Percentiles rank a stretch among this genome's conserved stretches.
phyloP scores from a whole-genome alignment of 2,113 vertebrate species.

The Agelaius phoeniceus region DNA sequence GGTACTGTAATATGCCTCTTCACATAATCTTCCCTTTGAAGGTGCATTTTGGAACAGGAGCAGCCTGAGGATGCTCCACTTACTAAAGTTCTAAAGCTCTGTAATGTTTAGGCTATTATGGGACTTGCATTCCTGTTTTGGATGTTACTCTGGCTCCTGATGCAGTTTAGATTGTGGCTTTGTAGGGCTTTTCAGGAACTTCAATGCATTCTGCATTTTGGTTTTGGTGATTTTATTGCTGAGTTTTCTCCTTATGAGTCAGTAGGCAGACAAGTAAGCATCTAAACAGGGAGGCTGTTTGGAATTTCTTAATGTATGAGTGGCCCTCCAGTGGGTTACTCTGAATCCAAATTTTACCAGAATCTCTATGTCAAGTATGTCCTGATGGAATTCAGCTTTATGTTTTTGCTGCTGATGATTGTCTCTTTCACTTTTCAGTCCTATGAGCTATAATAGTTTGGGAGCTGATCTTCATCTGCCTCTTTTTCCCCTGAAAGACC shows the following conservation, averaged over 20 bases:
- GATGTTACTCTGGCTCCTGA: not conserved
- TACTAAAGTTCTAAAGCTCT: not conserved
- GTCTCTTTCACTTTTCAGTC: not conserved
- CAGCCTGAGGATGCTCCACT: not conserved
- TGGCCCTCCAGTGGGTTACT: not conserved
- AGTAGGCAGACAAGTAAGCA: not conserved
- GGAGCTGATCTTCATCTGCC: not conserved
- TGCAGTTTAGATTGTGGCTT: not conserved
- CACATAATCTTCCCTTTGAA: not conserved
- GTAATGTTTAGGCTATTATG: not conserved
- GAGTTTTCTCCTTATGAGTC: not conserved
- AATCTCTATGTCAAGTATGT: not conserved
- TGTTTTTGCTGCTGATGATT: not conserved
- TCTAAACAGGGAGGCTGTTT: not conserved
- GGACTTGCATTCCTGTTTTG: not conserved
- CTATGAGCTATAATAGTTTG: not conserved
- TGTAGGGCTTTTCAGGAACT: not conserved
- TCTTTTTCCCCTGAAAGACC: not conserved
- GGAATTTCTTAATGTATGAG: not conserved
- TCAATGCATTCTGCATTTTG: not conserved
- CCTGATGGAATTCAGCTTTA: not conserved
- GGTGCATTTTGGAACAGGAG: not conserved
- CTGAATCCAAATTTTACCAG: not conserved
- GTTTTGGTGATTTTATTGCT: not conserved
- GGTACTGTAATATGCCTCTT: slow-evolving; percentile 2